Evolutionary conservation across 2,888 invertebrate species (phyloP), one percentile per base, ranked within the genome.

Genomic region (Lasioglossum figueresi): DNA sequence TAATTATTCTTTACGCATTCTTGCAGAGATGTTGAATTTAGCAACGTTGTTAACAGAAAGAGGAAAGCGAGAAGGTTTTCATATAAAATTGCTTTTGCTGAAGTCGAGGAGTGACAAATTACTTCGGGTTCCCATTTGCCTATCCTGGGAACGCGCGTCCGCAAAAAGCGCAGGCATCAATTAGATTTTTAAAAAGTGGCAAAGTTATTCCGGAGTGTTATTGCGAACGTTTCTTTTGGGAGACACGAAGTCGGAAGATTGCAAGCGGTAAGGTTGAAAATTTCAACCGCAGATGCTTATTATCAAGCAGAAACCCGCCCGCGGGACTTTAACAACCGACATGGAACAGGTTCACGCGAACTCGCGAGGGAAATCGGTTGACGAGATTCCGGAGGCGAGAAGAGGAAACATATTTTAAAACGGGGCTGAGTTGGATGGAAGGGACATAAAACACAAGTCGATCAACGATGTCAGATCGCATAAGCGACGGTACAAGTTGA

Each of bases 391-490:
- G 70, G 52, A 43, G 43, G 74, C 43, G 74, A 52, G 74, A 83
- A 76, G 71, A 68, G 74, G 87, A 79, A 84, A 82, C 79, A 82
- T 89, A 84, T 85, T 88, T 83, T 74, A 85, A 80, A 70, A 37
- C 74, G 73, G 59, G 56, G 31, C 71, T n/a, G 63, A 37, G 52
- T 48, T 45, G 84, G 80, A 86, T 82, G 80, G 79, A 80, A 84
- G 77, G 84, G 83, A 86, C 82, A 84, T 88, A 84, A 86, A 88
- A 80, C 76, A 82, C 77, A 12, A 86, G 88, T 81, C 82, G 88
- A 88, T 88, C 84, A 86, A 70, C 72, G 76, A 79, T 59, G 83
- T 85, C 82, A 79, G 66, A 63, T 71, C 45, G 77, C 76, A 52
- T 70, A 70, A 79, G 72, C 37, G 40, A 80, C 83, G 78, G 78